These are phyloP conservation scores for Enteromius argenteus DNA, from an alignment of 2,797 vertebrate genomes.

Conservation along the genomic window DNA sequence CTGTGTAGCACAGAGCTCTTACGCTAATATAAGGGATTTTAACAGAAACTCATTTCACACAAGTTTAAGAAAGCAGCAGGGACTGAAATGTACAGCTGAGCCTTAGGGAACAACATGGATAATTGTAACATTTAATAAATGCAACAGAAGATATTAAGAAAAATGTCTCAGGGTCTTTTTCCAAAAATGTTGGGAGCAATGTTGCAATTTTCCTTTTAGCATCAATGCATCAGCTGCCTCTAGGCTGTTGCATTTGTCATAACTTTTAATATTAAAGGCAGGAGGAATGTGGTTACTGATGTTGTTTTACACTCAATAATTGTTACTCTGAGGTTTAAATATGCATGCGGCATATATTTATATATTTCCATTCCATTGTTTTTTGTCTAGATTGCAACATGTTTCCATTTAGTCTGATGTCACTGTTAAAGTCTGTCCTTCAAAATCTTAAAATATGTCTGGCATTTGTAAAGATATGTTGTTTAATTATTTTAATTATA, in stretches of 20 bases:
- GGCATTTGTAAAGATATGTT: not conserved
- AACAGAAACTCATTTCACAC: slow-evolving; percentile 11
- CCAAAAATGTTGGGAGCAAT: not conserved
- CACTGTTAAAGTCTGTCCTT: not conserved
- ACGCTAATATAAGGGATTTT: slow-evolving; percentile 17
- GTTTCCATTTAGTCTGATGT: not conserved
- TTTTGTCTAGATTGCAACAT: not conserved
- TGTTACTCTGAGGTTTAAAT: not conserved
- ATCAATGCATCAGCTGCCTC: not conserved
- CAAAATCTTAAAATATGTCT: not conserved
- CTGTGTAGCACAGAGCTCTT: slow-evolving; percentile 20
- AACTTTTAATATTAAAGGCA: not conserved
- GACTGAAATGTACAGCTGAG: not conserved
- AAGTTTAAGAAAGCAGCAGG: slow-evolving; percentile 1
- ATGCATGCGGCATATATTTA: not conserved
- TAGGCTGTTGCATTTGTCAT: not conserved
- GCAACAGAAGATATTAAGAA: not conserved
- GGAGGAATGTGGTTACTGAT: not conserved
- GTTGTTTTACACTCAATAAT: not conserved
- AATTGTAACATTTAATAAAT: slow-evolving; percentile 28
- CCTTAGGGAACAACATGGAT: not conserved
- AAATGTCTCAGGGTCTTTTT: not conserved
- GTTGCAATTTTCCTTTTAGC: not conserved
- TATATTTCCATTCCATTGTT: not conserved
- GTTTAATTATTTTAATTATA: not conserved